These are phyloP conservation scores for Elachura formosa DNA, from an alignment of 2,113 vertebrate genomes.

Conservation along the genomic window DNA sequence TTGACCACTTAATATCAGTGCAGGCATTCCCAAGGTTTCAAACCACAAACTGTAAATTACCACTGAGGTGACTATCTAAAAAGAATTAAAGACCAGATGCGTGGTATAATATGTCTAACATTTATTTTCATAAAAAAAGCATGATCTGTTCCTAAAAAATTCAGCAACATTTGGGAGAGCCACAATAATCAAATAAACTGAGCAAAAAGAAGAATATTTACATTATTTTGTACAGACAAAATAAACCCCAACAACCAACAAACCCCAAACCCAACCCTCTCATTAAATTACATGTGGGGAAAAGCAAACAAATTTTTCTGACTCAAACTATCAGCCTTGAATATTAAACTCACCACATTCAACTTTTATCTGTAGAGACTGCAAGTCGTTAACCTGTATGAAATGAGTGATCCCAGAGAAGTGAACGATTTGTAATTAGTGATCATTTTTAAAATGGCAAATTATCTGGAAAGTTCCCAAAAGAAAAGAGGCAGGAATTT, in stretches of 20 bases:
- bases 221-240: neutral
- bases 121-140: neutral
- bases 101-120: neutral
- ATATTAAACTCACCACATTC: neutral
- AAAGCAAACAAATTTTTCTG: neutral
- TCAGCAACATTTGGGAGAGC: neutral
- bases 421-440: neutral
- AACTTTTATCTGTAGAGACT: neutral
- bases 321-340: neutral
- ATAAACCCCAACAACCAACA: fast-evolving
- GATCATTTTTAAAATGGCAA: neutral
- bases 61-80: neutral
- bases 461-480: neutral
- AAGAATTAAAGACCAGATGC: neutral
- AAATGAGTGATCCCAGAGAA: neutral
- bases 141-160: neutral
- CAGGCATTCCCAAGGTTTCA: neutral
- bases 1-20: neutral
- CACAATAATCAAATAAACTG: neutral
- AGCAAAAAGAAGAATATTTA: neutral
- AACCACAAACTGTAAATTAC: neutral
- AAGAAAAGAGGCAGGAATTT: neutral
- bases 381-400: neutral
- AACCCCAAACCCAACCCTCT: fast-evolving
- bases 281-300: neutral